Base-by-base conservation (phyloP, 2,797 vertebrate species). In the Caiman crocodilus region DNA sequence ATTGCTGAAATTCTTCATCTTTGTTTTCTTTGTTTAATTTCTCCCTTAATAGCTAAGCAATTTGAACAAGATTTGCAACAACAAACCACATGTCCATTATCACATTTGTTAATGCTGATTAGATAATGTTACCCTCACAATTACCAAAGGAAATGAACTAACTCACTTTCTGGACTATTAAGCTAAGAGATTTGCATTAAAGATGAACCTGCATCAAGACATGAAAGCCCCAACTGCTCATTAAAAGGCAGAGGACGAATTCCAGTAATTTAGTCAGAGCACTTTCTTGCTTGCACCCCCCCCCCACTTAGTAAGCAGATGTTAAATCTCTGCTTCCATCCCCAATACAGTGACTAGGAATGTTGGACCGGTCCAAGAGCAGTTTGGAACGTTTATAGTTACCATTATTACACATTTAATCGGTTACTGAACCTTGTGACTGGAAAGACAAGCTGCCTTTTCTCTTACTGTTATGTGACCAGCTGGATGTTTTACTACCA, bases 131-230 rank as follows among this genome's bases (percentile, higher is more conserved):
- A 95, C 2, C 0, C 60, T 50, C 42, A 90, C 80, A 94, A 81
- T 79, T 94, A 91, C 81, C 95, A 96, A 94, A 83, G 93, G 76
- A 90, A 97, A 87, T 90, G 71, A 94, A 81, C 73, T 90, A 83
- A 88, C 69, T 74, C 42, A 12, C 35, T 88, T 91, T 65, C 76
- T 88, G 74, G 83, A 88, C 75, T 84, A 74, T 92, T 94, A 94
- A 76, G 0, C 16, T 10, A 78, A 56, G 13, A 84, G 17, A 94
- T 67, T 50, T 0, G 1, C 3, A 32, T 14, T 73, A 69, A 91
- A 77, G 65, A 94, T 20, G 84, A 87, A 90, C 65, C 56, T 60
- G 35, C 35, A 73, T 26, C 35, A 42, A 90, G n/a, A 65, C 10
- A 65, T 3, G 74, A 95, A 96, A 96, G 91, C 1, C 57, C 55